Percentiles rank a stretch among this genome's conserved stretches.
Evolutionary conservation across 2,113 vertebrate genomes (phyloP).

Genomic region (Phylloscopus whistleri): DNA sequence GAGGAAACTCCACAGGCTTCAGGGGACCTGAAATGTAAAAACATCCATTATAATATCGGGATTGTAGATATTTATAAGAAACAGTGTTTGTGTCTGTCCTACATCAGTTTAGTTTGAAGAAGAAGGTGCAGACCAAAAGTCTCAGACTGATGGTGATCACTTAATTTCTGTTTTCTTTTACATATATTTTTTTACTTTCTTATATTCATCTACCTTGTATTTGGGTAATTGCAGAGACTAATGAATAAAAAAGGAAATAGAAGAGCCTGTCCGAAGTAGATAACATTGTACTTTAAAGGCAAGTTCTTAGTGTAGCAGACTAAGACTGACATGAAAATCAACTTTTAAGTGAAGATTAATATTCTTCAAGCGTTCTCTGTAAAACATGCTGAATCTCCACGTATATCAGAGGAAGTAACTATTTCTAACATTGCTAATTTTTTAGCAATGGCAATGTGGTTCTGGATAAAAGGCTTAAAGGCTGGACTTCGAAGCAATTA

Average conservation of each 20-base stretch:
- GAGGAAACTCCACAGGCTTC: background rate
- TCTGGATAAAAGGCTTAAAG: constrained; percentile 12
- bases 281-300: background rate
- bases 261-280: background rate
- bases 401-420: background rate
- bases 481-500: background rate
- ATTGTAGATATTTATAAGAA: background rate
- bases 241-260: background rate
- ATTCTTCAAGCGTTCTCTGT: background rate
- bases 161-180: background rate
- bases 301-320: background rate
- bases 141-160: background rate
- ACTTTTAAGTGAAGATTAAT: background rate
- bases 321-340: background rate
- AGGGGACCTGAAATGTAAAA: background rate
- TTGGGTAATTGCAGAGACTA: background rate
- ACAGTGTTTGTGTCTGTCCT: background rate
- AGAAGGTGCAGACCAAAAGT: background rate
- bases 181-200: background rate
- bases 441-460: background rate
- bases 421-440: background rate
- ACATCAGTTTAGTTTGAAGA: background rate
- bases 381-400: background rate
- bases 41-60: background rate
- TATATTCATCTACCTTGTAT: background rate